These are phyloP conservation scores for Tigriopus californicus DNA, from an alignment of 2,888 invertebrate genomes.

Conservation along the genomic window DNA sequence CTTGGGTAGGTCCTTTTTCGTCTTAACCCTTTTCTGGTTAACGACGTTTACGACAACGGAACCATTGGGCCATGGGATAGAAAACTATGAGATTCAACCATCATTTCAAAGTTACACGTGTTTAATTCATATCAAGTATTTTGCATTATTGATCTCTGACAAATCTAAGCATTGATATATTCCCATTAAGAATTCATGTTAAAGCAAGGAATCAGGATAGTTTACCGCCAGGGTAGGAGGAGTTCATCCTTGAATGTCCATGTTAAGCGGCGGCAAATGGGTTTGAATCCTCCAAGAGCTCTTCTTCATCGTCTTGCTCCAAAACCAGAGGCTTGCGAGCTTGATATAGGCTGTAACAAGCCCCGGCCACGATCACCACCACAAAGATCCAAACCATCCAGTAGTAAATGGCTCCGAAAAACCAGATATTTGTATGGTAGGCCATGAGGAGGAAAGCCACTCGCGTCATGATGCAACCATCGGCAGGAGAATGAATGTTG, in stretches of 20 bases:
- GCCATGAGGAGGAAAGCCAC: slow-evolving; percentile 26
- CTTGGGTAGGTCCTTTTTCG: too few relatives aligned
- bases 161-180: too few relatives aligned
- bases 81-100: too few relatives aligned
- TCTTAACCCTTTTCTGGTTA: too few relatives aligned
- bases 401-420: slow-evolving; percentile 30
- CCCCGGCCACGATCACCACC: slow-evolving; percentile 19
- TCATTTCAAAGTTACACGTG: too few relatives aligned
- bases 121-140: too few relatives aligned
- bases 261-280: neutral
- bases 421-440: slow-evolving; percentile 31
- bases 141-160: too few relatives aligned
- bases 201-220: too few relatives aligned
- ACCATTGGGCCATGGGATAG: too few relatives aligned
- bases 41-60: too few relatives aligned
- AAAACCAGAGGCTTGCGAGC: neutral
- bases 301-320: neutral
- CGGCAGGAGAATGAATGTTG: slow-evolving; percentile 17
- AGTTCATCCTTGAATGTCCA: neutral
- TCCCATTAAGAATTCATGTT: too few relatives aligned
- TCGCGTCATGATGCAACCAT: slow-evolving; percentile 27
- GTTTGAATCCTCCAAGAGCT: neutral
- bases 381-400: slow-evolving; percentile 29
- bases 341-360: neutral
- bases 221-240: neutral